Evolutionary conservation across 2,888 invertebrate genomes (phyloP), one percentile per base, ranked within the genome.

Genomic region (Panopea generosa): DNA sequence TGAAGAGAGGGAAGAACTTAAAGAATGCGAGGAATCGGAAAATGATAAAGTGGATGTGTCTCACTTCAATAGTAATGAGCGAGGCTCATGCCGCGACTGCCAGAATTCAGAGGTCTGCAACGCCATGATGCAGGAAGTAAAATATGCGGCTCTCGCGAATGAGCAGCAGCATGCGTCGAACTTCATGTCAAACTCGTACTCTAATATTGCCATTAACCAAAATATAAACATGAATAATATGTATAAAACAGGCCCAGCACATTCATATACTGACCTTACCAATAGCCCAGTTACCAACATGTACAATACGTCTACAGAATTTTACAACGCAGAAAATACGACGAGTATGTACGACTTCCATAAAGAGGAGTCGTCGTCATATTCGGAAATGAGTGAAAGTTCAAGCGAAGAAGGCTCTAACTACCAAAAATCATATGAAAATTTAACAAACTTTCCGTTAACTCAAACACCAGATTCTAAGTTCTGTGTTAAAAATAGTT

Each of bases 1-100:
- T 9, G 68, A 70, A 20, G 72, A 80, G 33, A 72, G 43, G 18
- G 72, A 63, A 29, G 63, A 61, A 45, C 52, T 59, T 11, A 67
- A 60, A 3, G 47, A 61, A n/a, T 52, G 38, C 27, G 61, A 52
- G 26, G 57, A 43, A 61, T 43, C 40, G 7, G 70, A 80, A 45
- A 45, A 20, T n/a, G 16, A 20, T 45, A 68, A 63, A 47, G 97
- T 98, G 90, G 88, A 89, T 68, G 60, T 86, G 63, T 74, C 80
- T n/a, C 82, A 86, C 59, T 92, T 87, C 76, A 92, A 92, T 78
- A 91, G 91, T 79, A 92, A 91, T 60, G 92, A 92, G 76, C 76
- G 78, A 3, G 92, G 92, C 16, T 90, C 91, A 57, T 92, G 92
- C 79, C 84, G 91, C 0, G 92, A 92, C 68, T 92, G 92, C 76